A percentile compares a stretch with the other conserved stretches of the same genome.
These are phyloP conservation scores for Protodeltote pygarga DNA, from an alignment of 2,888 invertebrate species.

Conservation along the genomic window DNA sequence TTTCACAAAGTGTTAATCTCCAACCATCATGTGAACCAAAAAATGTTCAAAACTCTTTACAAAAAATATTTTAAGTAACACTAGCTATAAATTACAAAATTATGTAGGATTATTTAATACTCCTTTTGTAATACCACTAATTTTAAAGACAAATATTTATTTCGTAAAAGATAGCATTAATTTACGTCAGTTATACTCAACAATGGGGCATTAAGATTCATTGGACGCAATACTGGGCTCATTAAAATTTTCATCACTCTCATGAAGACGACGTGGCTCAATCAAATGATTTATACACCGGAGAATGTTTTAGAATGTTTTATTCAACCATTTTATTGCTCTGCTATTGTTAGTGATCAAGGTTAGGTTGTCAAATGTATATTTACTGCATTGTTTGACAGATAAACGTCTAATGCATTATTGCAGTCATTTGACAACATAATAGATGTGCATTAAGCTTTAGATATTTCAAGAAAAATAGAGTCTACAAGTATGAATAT, in stretches of 20 bases:
- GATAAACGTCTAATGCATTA: too few species aligned
- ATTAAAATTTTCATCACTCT: constrained; percentile 55
- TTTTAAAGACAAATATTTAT: constrained; percentile 51
- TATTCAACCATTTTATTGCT: constrained; percentile 9
- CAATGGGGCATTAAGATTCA: constrained; percentile 54
- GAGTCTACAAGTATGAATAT: too few species aligned
- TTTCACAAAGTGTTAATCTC: too few species aligned
- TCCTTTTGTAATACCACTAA: constrained; percentile 29
- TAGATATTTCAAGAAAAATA: too few species aligned
- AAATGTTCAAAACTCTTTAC: neutral
- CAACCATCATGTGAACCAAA: neutral
- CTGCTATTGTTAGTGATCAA: constrained; percentile 25
- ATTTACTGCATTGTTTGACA: too few species aligned
- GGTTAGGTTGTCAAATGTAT: constrained; percentile 31
- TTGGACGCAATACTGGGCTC: constrained; percentile 32
- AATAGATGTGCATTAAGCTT: too few species aligned
- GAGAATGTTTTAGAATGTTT: constrained; percentile 26
- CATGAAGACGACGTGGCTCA: constrained; percentile 33
- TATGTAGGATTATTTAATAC: constrained; percentile 43
- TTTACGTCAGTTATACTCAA: constrained; percentile 32
- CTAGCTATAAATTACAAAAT: constrained; percentile 30
- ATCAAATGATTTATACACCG: constrained; percentile 30
- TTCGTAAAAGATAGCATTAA: constrained; percentile 46
- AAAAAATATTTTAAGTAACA: neutral
- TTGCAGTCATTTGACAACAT: too few species aligned